These are phyloP conservation scores for Tenodera sinensis DNA, from an alignment of 2,888 invertebrate species.

Conservation along the genomic window DNA sequence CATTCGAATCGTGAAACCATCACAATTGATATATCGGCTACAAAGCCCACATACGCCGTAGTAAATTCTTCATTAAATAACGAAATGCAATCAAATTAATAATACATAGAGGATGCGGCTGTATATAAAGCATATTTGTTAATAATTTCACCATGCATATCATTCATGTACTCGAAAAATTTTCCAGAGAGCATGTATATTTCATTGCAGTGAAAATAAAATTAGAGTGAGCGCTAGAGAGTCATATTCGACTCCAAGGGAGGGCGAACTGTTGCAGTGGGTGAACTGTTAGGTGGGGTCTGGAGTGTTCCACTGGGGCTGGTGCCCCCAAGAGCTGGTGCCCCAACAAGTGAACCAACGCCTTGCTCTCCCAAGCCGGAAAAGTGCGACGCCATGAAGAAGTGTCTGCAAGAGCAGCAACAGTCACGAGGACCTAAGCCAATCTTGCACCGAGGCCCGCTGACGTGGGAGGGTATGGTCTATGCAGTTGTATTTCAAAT, in stretches of 20 bases:
- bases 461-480: background rate
- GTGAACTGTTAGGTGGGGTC: background rate
- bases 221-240: background rate
- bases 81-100: slow-evolving; percentile 10
- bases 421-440: background rate
- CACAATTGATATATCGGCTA: background rate
- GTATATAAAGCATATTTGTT: slow-evolving; percentile 16
- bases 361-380: background rate
- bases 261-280: background rate
- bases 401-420: background rate
- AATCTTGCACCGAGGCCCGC: background rate
- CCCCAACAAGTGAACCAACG: no score
- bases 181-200: background rate
- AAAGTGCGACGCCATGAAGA: background rate
- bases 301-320: background rate
- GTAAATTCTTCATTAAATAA: slow-evolving; percentile 18
- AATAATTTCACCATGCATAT: slow-evolving; percentile 7
- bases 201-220: background rate
- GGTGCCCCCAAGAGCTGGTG: no score
- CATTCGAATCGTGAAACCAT: background rate
- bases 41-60: background rate
- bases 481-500: slow-evolving; percentile 17
- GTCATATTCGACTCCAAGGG: background rate
- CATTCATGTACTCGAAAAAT: background rate
- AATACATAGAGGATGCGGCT: background rate